Base-by-base conservation (phyloP, 2,888 invertebrate species). In the Halictus ligatus region DNA sequence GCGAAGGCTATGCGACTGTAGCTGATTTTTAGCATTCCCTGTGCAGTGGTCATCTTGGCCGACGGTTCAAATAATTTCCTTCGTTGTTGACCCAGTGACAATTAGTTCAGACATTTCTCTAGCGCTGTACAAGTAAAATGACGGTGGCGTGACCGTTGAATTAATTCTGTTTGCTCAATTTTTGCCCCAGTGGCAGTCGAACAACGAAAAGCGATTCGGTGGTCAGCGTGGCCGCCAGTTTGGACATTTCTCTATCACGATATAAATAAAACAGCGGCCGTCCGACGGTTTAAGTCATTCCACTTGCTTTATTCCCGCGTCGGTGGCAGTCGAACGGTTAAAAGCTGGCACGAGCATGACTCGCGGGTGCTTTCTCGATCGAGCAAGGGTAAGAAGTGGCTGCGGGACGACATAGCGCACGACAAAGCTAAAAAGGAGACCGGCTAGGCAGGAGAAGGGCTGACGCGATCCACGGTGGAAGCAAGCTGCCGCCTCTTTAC, bases 391-490 rank as follows among this genome's bases (percentile, higher is more conserved):
- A 82, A 87, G 78, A 83, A 86, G 72, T 73, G 29, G 78, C 54
- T 25, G 67, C 25, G 73, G 21, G 46, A 69, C 78, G 76, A 69
- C 80, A 48, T 76, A 82, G 80, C 79, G 80, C 69, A 75, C 60
- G 78, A 72, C 67, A 75, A 83, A 85, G 85, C 60, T 76, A 85
- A 87, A 87, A 82, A 88, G 87, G 83, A 83, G 87, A 73, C 80
- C 83, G 80, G 46, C 79, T 76, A 82, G 88, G 25, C 82, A 73
- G 83, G 80, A 83, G 72, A 69, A 83, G 71, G 78, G 69, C 83
- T 78, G 88, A 88, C 83, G 78, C 83, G 78, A 79, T 90, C 88
- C 29, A 80, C 82, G 54, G 80, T 69, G 81, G 64, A 86, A 86
- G 88, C 73, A 71, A 50, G 88, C 60, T 77, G 83, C 77, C 78